Evolutionary conservation across 2,888 invertebrate genomes (phyloP).

Genomic region (Chaetogeoica ovagalla): DNA sequence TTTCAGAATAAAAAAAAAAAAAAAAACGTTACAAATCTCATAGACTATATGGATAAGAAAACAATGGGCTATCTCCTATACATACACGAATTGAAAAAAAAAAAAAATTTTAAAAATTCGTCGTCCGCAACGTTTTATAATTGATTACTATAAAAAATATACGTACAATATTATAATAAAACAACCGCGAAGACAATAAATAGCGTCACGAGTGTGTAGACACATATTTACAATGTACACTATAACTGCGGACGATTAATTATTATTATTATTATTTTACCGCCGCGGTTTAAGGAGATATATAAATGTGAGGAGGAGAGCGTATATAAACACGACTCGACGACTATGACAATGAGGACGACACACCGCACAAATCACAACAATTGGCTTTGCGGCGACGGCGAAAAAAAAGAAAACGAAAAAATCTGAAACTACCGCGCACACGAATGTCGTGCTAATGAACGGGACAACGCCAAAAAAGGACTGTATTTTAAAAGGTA

Average conservation of each 20-base stretch:
- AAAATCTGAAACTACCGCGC: constrained; percentile 14
- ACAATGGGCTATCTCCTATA: too few relatives aligned
- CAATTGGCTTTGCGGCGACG: constrained; percentile 33
- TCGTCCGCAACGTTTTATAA: too few relatives aligned
- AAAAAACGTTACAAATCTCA: background rate
- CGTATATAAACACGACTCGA: background rate
- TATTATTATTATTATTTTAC: background rate
- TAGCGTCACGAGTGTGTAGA: too few relatives aligned
- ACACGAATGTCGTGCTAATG: constrained; percentile 12
- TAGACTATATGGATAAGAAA: background rate
- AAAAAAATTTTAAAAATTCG: too few relatives aligned
- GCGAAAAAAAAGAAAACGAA: background rate
- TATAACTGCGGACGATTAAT: constrained; percentile 21
- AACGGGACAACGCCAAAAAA: constrained; percentile 31
- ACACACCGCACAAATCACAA: constrained; percentile 39
- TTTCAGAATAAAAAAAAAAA: too few relatives aligned
- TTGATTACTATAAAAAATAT: too few relatives aligned
- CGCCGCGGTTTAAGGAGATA: constrained; percentile 12
- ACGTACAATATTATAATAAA: too few relatives aligned
- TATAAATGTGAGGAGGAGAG: background rate
- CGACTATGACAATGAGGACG: constrained; percentile 4
- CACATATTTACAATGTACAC: too few relatives aligned
- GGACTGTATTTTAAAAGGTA: constrained; percentile 31
- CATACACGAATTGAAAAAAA: background rate
- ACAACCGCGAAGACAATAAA: background rate